Evolutionary conservation across 2,888 invertebrate species (phyloP), one percentile per base, ranked within the genome.

Genomic region (Sinohyriopsis cumingii): DNA sequence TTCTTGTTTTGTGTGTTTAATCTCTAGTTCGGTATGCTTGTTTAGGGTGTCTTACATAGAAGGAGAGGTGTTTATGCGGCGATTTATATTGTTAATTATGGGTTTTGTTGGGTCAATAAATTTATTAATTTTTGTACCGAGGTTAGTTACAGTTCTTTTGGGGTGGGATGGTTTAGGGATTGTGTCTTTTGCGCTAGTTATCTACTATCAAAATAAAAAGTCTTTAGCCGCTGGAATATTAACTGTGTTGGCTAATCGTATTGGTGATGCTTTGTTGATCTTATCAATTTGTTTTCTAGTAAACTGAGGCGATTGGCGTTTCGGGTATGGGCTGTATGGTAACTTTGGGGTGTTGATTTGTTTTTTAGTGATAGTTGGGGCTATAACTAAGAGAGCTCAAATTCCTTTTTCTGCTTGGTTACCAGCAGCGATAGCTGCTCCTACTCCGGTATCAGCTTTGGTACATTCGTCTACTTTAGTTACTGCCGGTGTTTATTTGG

Each of bases 401-500:
- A 93, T 95, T 92, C 94, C 95, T 63, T 95, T 95, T 93, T 94
- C 94, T 75, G 92, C 94, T 62, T 95, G 94, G 83, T 89, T 94
- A 64, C 95, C 95, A 0, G 93, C 93, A 0, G 94, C 94, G 60
- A 95, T 95, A 90, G 93, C 94, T 0, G 94, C 94, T 61, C 94
- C 94, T 55, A 95, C 94, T 0, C 94, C 94, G 18, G 93, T 94
- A 69, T 94, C 94, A n/a, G 92, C 94, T 73, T 92, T 94, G 90
- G 94, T 94, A 79, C 94, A 95, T 92, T 95, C 94, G 76, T 95
- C 94, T 6, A 95, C 94, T 76, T 92, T 95, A 88, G 94, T 95
- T 0, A 95, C 94, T 19, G 94, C 94, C 0, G 94, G 94, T 0
- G 92, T 94, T 85, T 94, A 93, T 92, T 92, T 94, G 90, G 90